Conservation (phyloP, 2,113 vertebrate genomes). For the Dunckerocampus dactyliophorus region DNA sequence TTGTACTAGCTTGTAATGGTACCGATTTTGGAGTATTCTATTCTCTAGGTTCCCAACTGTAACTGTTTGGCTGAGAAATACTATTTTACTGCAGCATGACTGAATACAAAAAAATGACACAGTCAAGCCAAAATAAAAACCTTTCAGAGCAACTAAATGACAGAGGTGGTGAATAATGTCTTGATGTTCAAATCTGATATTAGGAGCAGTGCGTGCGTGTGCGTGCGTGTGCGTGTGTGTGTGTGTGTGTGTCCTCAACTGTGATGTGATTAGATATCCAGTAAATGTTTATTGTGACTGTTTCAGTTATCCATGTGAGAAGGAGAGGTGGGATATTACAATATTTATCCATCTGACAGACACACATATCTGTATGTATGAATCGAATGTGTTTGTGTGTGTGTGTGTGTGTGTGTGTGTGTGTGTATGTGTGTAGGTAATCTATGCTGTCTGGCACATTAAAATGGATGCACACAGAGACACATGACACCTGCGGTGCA, state of each 20-base stretch:
- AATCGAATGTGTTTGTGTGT: slow-evolving; percentile 7
- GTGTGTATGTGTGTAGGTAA: not conserved
- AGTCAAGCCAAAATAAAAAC: not conserved
- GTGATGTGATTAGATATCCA: slow-evolving; percentile 4
- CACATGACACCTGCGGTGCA: slow-evolving; percentile 11
- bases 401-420: slow-evolving; percentile 1
- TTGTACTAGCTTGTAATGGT: no score
- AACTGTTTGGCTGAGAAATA: not conserved
- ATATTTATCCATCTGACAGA: slow-evolving; percentile 24
- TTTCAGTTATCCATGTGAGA: slow-evolving; percentile 31
- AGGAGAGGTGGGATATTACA: slow-evolving; percentile 25
- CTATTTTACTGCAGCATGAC: not conserved
- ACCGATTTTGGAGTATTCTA: no score
- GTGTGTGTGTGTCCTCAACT: not conserved
- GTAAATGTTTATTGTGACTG: slow-evolving; percentile 32
- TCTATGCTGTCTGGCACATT: slow-evolving; percentile 4
- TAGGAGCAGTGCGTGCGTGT: not conserved
- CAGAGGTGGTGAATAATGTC: slow-evolving; percentile 1
- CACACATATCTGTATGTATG: slow-evolving; percentile 10
- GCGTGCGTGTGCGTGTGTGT: not conserved
- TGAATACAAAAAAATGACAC: not conserved
- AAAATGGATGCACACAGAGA: slow-evolving; percentile 2
- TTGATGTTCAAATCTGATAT: slow-evolving; percentile 2
- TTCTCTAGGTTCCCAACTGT: not conserved
- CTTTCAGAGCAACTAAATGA: slow-evolving; percentile 10